These are phyloP conservation scores for Myrmophylax atrothorax DNA, from an alignment of 2,113 vertebrate genomes.

Conservation along the genomic window DNA sequence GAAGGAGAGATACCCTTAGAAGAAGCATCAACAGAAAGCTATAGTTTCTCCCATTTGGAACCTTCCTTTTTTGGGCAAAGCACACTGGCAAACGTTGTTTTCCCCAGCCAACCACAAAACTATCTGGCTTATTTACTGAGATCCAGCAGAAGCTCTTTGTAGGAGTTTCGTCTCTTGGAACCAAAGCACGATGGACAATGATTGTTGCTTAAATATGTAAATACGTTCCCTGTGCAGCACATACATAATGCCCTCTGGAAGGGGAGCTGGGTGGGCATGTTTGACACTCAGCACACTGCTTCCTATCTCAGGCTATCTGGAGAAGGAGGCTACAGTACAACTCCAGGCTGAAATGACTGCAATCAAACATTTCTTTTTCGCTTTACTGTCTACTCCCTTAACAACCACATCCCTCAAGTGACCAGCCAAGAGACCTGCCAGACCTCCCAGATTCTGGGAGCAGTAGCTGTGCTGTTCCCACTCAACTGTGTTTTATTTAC, in stretches of 20 bases:
- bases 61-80: background rate
- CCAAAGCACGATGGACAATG: background rate
- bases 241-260: rapidly evolving
- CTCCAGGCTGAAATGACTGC: background rate
- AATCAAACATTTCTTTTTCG: background rate
- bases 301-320: background rate
- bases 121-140: background rate
- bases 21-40: background rate
- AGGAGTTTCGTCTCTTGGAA: background rate
- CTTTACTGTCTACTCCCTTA: background rate
- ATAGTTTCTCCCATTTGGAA: background rate
- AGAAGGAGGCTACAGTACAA: background rate
- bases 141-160: background rate
- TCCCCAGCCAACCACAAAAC: background rate
- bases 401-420: background rate
- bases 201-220: background rate
- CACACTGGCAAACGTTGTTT: background rate
- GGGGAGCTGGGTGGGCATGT: background rate
- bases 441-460: background rate
- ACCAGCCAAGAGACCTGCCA: background rate
- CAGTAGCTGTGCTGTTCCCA: background rate
- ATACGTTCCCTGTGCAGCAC: background rate
- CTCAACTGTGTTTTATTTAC: background rate
- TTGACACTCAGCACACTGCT: background rate
- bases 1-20: background rate